Conservation (phyloP, 2,888 invertebrate species). For the Lamproptera curius region DNA sequence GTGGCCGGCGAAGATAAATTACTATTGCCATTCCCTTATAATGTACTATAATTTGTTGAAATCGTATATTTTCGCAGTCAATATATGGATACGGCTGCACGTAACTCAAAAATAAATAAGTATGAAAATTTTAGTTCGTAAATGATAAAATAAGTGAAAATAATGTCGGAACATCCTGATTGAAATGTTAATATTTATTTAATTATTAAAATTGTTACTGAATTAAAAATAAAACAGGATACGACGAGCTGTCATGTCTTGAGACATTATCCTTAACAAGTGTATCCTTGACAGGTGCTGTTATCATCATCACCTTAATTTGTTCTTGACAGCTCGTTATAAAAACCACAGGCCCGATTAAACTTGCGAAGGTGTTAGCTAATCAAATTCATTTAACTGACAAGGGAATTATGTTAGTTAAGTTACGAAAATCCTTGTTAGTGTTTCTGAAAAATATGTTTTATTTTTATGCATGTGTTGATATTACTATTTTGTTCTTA, state of each 20-base stretch:
- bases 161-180: too few relatives aligned
- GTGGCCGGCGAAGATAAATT: conserved; percentile 71
- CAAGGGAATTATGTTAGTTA: not conserved
- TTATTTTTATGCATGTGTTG: too few relatives aligned
- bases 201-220: not conserved
- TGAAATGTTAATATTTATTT: too few relatives aligned
- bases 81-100: conserved; percentile 39
- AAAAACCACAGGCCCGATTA: not conserved
- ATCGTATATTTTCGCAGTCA: conserved; percentile 38
- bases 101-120: too few relatives aligned
- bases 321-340: conserved; percentile 10
- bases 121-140: too few relatives aligned
- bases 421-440: too few relatives aligned
- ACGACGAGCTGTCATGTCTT: not conserved
- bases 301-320: conserved; percentile 11
- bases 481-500: too few relatives aligned
- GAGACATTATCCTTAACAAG: conserved; percentile 5
- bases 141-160: too few relatives aligned
- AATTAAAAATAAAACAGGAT: not conserved
- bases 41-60: conserved; percentile 67
- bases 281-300: not conserved
- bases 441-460: too few relatives aligned
- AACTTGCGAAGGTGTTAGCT: not conserved
- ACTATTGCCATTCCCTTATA: conserved; percentile 52
- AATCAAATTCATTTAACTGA: not conserved